These are phyloP conservation scores for Haliaeetus leucogaster DNA, from an alignment of 2,113 vertebrate species.

Conservation along the genomic window DNA sequence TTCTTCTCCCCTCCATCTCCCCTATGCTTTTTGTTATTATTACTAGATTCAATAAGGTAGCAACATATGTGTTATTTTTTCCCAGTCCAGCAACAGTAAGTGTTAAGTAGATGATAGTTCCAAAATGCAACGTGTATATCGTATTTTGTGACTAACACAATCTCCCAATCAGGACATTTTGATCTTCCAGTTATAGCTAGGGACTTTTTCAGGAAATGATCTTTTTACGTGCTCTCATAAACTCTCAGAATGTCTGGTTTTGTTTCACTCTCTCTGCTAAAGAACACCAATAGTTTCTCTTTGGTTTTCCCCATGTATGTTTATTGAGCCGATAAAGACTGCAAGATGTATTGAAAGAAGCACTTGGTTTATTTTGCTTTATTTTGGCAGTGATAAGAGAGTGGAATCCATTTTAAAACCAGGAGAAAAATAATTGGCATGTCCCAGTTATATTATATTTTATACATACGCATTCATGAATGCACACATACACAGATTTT, in stretches of 20 bases:
- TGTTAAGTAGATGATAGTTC: conserved; percentile 29
- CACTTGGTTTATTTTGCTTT: conserved; percentile 32
- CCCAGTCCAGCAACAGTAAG: conserved; percentile 43
- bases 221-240: conserved; percentile 60
- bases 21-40: background rate
- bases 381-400: conserved; percentile 25
- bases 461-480: background rate
- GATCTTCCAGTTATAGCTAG: conserved; percentile 39
- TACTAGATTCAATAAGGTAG: conserved; percentile 4
- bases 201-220: conserved; percentile 60
- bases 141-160: conserved; percentile 37
- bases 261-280: conserved; percentile 26
- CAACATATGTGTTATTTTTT: background rate
- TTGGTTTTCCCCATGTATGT: conserved; percentile 24
- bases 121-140: conserved; percentile 31
- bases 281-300: conserved; percentile 41
- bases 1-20: background rate
- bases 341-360: conserved; percentile 24
- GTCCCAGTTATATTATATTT: background rate
- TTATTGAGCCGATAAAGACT: conserved; percentile 53
- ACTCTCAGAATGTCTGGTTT: conserved; percentile 51
- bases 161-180: conserved; percentile 57
- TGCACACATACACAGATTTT: background rate
- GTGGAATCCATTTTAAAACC: conserved; percentile 25
- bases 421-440: conserved; percentile 40